Percentiles rank a stretch among this genome's conserved stretches.
phyloP scores from a whole-genome alignment of 2,113 vertebrate species.

The Crotalus horridus region DNA sequence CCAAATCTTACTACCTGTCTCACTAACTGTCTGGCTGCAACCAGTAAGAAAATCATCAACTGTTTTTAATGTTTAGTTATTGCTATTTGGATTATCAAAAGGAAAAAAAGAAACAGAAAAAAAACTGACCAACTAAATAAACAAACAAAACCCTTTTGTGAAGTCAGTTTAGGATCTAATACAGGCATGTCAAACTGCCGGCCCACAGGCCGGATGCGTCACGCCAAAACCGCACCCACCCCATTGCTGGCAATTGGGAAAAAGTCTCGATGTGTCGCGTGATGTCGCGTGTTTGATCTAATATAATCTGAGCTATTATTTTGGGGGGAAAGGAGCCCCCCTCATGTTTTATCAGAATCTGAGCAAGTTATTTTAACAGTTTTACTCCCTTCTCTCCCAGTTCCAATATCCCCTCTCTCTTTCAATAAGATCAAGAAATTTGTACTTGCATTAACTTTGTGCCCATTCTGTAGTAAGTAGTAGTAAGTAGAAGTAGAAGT shows the following conservation, averaged over 20 bases:
- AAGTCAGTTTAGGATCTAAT: neutral
- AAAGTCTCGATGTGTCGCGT: too few species aligned
- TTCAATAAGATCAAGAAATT: accelerated
- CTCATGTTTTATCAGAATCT: slow-evolving; percentile 6
- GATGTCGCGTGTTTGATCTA: too few species aligned
- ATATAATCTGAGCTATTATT: neutral
- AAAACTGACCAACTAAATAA: neutral
- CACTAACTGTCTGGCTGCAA: neutral
- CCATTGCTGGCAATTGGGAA: too few species aligned
- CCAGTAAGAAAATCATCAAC: neutral
- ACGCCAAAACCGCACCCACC: too few species aligned
- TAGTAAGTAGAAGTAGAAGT: too few species aligned
- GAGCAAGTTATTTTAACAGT: neutral
- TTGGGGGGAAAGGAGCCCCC: neutral
- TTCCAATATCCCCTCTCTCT: neutral
- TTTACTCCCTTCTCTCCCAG: neutral
- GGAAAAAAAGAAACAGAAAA: neutral
- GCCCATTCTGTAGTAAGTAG: neutral
- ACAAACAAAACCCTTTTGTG: neutral
- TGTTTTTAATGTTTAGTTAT: neutral
- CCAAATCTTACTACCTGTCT: neutral
- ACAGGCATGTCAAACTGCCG: neutral
- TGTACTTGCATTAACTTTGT: neutral
- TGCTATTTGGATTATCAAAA: neutral
- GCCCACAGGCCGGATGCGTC: too few species aligned